phyloP scores from a whole-genome alignment of 1,140 invertebrate species.

The Zaprionus africanus region DNA sequence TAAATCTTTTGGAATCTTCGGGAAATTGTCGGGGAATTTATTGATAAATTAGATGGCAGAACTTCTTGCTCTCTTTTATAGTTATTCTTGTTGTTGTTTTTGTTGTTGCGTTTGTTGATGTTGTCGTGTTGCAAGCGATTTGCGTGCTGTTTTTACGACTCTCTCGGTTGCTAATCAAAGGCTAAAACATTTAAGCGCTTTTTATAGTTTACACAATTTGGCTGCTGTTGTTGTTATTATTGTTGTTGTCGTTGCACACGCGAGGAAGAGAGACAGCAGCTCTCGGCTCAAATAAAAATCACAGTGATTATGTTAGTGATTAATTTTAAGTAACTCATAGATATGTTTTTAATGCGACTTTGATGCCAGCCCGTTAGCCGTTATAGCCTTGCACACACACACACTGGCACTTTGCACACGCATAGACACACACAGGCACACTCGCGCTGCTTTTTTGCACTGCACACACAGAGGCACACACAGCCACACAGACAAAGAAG shows the following conservation, averaged over 20 bases:
- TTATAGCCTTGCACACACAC: constrained; percentile 42
- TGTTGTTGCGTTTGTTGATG: constrained; percentile 10
- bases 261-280: constrained; percentile 34
- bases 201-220: constrained; percentile 52
- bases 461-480: constrained; percentile 5
- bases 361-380: constrained; percentile 61
- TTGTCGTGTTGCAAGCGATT: constrained; percentile 26
- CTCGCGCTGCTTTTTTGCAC: constrained; percentile 17
- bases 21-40: constrained; percentile 44
- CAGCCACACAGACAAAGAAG: neutral
- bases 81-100: constrained; percentile 27
- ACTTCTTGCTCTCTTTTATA: constrained; percentile 21
- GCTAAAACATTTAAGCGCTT: constrained; percentile 45
- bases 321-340: constrained; percentile 82
- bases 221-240: constrained; percentile 46
- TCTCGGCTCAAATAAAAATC: constrained; percentile 75
- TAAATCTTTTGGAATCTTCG: constrained; percentile 60
- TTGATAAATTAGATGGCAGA: constrained; percentile 35
- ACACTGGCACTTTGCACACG: constrained; percentile 17
- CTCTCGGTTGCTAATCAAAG: constrained; percentile 40
- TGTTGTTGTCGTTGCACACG: constrained; percentile 62
- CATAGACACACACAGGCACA: constrained; percentile 19
- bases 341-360: constrained; percentile 80
- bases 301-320: constrained; percentile 83
- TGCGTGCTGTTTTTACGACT: constrained; percentile 18